These are phyloP conservation scores for Ypsolopha sequella DNA, from an alignment of 2,888 invertebrate genomes.

Conservation along the genomic window DNA sequence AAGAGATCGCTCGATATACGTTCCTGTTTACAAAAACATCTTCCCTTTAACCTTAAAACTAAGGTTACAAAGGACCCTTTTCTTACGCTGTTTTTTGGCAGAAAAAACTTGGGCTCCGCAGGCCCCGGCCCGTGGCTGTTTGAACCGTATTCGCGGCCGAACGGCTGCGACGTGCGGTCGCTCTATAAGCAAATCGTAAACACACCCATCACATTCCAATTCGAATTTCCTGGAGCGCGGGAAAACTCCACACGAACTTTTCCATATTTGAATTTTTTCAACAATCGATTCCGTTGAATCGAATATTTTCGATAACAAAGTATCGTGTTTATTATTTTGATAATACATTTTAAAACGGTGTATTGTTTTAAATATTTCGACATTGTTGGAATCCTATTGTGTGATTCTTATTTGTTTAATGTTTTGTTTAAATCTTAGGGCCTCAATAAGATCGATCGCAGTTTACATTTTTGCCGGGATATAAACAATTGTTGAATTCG, in stretches of 20 bases:
- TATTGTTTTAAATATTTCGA: constrained; percentile 60
- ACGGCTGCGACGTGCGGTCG: constrained; percentile 60
- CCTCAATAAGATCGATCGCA: constrained; percentile 32
- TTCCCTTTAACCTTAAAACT: constrained; percentile 56
- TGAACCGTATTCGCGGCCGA: constrained; percentile 49
- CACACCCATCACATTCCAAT: constrained; percentile 15
- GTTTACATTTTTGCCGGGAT: constrained; percentile 50
- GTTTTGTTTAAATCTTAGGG: constrained; percentile 40
- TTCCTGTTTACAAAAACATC: constrained; percentile 7
- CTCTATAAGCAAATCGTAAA: constrained; percentile 31
- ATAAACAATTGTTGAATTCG: constrained; percentile 63
- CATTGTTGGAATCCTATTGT: constrained; percentile 58
- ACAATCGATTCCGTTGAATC: constrained; percentile 13
- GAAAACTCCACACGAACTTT: constrained; percentile 40
- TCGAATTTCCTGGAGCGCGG: constrained; percentile 51
- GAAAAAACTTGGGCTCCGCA: constrained; percentile 39
- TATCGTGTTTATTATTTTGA: constrained; percentile 56
- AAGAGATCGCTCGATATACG: too few species aligned
- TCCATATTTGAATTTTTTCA: constrained; percentile 17
- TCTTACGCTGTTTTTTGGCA: constrained; percentile 54
- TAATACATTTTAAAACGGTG: constrained; percentile 47
- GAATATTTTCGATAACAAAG: constrained; percentile 30
- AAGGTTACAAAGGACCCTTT: constrained; percentile 35
- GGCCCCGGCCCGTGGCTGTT: constrained; percentile 28
- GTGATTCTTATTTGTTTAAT: constrained; percentile 54